Evolutionary conservation across 1,140 invertebrate species (phyloP), one percentile per base, ranked within the genome.

Genomic region (Brachionus manjavacas): DNA sequence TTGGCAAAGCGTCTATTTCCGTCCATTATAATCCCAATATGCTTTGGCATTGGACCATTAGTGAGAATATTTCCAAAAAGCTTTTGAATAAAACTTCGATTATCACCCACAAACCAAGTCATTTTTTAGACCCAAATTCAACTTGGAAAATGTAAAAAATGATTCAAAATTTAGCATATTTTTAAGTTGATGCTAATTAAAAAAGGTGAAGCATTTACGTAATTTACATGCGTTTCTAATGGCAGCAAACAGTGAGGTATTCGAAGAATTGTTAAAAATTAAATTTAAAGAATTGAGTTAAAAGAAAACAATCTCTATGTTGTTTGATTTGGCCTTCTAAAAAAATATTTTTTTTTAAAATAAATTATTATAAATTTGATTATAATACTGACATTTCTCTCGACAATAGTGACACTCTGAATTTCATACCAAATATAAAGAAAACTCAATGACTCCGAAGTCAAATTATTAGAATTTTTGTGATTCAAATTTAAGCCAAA

Each of bases 21-120:
- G 91, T 99, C 97, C 96, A 99, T 98, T 81, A 99, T 98, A 88
- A 99, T 93, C 1, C 96, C 96, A 80, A 99, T 91, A 91, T 99
- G 97, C 86, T 92, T 91, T 0, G 97, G 97, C 85, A 99, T 90
- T 23, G 92, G 90, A 7, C 96, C 96, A 84, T 28, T 52, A 2
- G 11, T 11, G 0, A 80, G 28, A 35, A 80, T 60, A 55, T 64
- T 60, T 16, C 49, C 46, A 31, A 49, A 14, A n/a, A 80, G 6
- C 28, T n/a, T 55, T 80, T 80, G 76, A 31, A 31, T 20, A 20
- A 16, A 80, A 3, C 49, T 35, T 31, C 43, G 11, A 31, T 55
- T 76, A 23, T 76, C 72, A 31, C 35, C 66, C 2, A 28, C 35
- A 39, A 70, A 70, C 66, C 66, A 70, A 70, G 66, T 70, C 66